phyloP scores from a whole-genome alignment of 2,888 invertebrate genomes.

The Mayetiola destructor region DNA sequence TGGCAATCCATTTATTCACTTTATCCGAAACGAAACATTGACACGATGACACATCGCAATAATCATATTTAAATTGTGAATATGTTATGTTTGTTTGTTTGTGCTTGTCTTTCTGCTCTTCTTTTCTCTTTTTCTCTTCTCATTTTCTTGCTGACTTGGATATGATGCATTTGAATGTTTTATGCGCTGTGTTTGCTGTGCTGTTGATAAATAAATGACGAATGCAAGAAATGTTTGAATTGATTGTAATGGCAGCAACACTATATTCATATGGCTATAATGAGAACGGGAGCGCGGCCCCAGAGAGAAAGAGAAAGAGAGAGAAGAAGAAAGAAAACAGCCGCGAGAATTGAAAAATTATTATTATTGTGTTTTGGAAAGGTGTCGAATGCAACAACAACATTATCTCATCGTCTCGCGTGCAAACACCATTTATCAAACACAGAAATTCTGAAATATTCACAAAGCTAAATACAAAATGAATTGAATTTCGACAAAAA shows the following conservation, averaged over 20 bases:
- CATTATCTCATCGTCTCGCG: not conserved
- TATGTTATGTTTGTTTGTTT: not conserved
- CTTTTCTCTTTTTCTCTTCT: too few species aligned
- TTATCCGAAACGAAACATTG: not conserved
- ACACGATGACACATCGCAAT: conserved; percentile 10
- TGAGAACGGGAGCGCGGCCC: too few species aligned
- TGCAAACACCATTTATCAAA: conserved; percentile 12
- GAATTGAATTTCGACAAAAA: too few species aligned
- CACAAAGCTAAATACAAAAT: too few species aligned
- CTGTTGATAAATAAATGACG: conserved; percentile 5
- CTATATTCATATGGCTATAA: too few species aligned
- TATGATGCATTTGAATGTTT: not conserved
- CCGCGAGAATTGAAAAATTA: too few species aligned
- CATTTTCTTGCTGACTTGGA: too few species aligned
- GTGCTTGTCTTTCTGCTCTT: too few species aligned
- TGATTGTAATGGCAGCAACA: not conserved
- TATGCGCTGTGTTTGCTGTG: not conserved
- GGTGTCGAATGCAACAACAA: not conserved
- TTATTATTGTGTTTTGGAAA: too few species aligned
- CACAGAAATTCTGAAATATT: too few species aligned
- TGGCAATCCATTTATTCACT: not conserved
- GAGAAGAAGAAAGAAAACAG: not conserved
- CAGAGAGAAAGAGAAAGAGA: not conserved
- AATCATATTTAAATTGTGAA: conserved; percentile 11
- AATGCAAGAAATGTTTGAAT: not conserved